Evolutionary conservation across 2,797 vertebrate species (phyloP).

Genomic region (Glossophaga mutica): DNA sequence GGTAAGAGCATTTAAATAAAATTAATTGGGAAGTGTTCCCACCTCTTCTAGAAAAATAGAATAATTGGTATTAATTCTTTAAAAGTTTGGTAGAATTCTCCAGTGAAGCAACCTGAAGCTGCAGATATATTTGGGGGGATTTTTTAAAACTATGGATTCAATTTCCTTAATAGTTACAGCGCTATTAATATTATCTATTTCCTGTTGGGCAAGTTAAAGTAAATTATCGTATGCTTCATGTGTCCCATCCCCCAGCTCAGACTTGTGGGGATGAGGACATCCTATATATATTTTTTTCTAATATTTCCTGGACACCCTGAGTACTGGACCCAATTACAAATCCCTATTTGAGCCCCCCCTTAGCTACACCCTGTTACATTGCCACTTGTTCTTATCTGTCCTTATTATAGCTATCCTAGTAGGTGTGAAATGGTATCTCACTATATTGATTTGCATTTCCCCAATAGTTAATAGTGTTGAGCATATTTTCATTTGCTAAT

Average conservation of each 20-base stretch:
- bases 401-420: neutral
- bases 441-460: neutral
- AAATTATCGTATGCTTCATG: neutral
- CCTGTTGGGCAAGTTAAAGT: neutral
- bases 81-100: neutral
- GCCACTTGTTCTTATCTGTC: neutral
- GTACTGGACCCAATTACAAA: too few species aligned
- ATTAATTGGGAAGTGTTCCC: neutral
- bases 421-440: neutral
- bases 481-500: neutral
- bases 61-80: neutral
- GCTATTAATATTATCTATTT: neutral
- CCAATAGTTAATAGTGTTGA: neutral
- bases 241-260: too few species aligned
- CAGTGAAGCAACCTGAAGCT: neutral
- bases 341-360: too few species aligned
- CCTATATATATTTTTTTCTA: too few species aligned
- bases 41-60: too few species aligned
- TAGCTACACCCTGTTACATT: too few species aligned
- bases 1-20: neutral
- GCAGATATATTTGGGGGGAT: neutral
- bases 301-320: too few species aligned
- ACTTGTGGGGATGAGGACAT: too few species aligned
- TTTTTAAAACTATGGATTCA: neutral
- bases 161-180: neutral